Conservation (phyloP, 2,113 vertebrate species). For the Semicossyphus pulcher region DNA sequence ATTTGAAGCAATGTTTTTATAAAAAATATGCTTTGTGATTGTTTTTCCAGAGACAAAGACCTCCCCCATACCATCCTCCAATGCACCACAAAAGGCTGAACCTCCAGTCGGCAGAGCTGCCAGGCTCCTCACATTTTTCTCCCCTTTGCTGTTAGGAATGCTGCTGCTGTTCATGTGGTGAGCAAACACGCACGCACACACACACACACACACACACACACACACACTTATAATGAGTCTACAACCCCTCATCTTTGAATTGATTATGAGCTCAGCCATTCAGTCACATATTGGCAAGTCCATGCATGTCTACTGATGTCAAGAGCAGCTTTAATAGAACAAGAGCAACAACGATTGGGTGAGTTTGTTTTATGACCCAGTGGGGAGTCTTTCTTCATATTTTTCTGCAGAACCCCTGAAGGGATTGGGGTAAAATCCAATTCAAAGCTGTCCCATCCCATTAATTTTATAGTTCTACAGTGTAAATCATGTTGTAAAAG, state of each 20-base stretch:
- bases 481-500: constrained; percentile 26
- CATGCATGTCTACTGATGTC: constrained; percentile 37
- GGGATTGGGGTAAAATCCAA: constrained; percentile 40
- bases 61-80: constrained; percentile 77
- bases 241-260: constrained; percentile 26
- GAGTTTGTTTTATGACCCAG: constrained; percentile 45
- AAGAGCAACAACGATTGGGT: constrained; percentile 17
- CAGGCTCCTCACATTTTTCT: constrained; percentile 65
- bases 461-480: constrained; percentile 39
- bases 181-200: constrained; percentile 38
- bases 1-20: neutral
- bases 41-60: constrained; percentile 71
- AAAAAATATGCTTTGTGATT: constrained; percentile 21
- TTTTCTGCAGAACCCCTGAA: constrained; percentile 16
- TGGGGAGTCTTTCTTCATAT: constrained; percentile 10
- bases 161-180: constrained; percentile 78
- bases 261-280: constrained; percentile 39
- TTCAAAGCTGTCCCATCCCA: constrained; percentile 31
- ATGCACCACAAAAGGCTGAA: constrained; percentile 72
- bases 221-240: constrained; percentile 21
- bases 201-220: constrained; percentile 26
- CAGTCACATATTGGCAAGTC: constrained; percentile 39
- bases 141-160: constrained; percentile 75
- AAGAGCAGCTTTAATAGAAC: constrained; percentile 37
- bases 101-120: constrained; percentile 73